These are phyloP conservation scores for Pelosia muscerda DNA, from an alignment of 2,888 invertebrate species.

Conservation along the genomic window DNA sequence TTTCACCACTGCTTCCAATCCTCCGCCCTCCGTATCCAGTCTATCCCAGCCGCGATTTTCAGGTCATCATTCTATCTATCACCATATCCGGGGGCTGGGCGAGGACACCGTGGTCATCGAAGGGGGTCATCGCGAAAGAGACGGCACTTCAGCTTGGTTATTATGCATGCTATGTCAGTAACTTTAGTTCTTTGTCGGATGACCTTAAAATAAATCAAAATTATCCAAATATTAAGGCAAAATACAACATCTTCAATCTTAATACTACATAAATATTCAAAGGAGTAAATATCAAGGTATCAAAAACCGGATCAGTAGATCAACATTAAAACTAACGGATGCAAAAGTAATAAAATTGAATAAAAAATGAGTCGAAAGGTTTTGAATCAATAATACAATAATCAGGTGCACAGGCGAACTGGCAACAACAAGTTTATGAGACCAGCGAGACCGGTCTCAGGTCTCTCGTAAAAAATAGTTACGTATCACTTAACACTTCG, in stretches of 20 bases:
- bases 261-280: slow-evolving; percentile 15
- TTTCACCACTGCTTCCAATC: too few relatives aligned
- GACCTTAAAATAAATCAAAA: neutral
- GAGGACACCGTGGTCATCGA: too few relatives aligned
- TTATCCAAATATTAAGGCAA: neutral
- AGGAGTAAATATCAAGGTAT: slow-evolving; percentile 20
- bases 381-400: slow-evolving; percentile 32
- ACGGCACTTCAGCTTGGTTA: too few relatives aligned
- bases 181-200: too few relatives aligned
- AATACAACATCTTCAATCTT: neutral
- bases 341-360: slow-evolving; percentile 34
- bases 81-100: too few relatives aligned
- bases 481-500: slow-evolving; percentile 55
- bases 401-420: slow-evolving; percentile 43
- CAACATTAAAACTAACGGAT: slow-evolving; percentile 25
- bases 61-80: too few relatives aligned
- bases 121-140: too few relatives aligned
- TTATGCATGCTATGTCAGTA: too few relatives aligned
- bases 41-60: too few relatives aligned
- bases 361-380: slow-evolving; percentile 31
- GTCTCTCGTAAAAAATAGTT: slow-evolving; percentile 43
- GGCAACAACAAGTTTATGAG: slow-evolving; percentile 39
- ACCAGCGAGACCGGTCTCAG: slow-evolving; percentile 39
- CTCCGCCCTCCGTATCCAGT: too few relatives aligned
- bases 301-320: slow-evolving; percentile 34